These are phyloP conservation scores for Sceliomorpha sp. DNA, from an alignment of 2,888 invertebrate genomes.

Conservation along the genomic window DNA sequence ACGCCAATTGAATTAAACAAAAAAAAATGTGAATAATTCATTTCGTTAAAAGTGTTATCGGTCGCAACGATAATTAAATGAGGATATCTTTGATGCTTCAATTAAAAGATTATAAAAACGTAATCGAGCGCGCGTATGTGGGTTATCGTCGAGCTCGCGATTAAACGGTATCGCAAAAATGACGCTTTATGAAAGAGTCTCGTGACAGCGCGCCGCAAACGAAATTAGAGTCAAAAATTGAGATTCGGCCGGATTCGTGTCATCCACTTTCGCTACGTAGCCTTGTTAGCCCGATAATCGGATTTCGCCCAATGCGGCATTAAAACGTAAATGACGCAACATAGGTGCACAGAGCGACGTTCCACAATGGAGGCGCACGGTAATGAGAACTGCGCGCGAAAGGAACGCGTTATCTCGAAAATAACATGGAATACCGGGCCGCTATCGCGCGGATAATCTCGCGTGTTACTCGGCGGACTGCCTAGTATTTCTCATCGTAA, in stretches of 20 bases:
- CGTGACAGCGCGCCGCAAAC: slow-evolving; percentile 27
- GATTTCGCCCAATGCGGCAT: slow-evolving; percentile 59
- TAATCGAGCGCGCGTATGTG: too few relatives aligned
- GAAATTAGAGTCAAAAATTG: slow-evolving; percentile 42
- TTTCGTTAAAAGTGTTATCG: too few relatives aligned
- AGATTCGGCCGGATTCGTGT: slow-evolving; percentile 22
- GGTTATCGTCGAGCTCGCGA: too few relatives aligned
- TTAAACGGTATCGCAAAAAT: neutral
- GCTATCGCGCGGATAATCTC: slow-evolving; percentile 41
- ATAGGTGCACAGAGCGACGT: slow-evolving; percentile 31
- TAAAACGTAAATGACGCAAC: slow-evolving; percentile 60
- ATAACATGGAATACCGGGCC: slow-evolving; percentile 44
- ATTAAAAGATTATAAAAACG: too few relatives aligned
- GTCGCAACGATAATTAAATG: too few relatives aligned
- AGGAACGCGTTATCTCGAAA: slow-evolving; percentile 54
- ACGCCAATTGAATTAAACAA: too few relatives aligned
- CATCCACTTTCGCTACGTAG: slow-evolving; percentile 52
- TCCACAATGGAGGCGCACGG: slow-evolving; percentile 38
- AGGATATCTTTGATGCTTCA: too few relatives aligned
- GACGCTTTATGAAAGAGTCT: slow-evolving; percentile 3
- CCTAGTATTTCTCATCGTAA: slow-evolving; percentile 40
- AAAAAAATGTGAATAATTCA: too few relatives aligned
- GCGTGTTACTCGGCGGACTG: slow-evolving; percentile 38
- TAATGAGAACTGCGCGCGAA: slow-evolving; percentile 51
- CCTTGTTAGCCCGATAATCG: slow-evolving; percentile 62